Base-by-base conservation (phyloP, 2,797 vertebrate genomes). In the Acanthornis magna region DNA sequence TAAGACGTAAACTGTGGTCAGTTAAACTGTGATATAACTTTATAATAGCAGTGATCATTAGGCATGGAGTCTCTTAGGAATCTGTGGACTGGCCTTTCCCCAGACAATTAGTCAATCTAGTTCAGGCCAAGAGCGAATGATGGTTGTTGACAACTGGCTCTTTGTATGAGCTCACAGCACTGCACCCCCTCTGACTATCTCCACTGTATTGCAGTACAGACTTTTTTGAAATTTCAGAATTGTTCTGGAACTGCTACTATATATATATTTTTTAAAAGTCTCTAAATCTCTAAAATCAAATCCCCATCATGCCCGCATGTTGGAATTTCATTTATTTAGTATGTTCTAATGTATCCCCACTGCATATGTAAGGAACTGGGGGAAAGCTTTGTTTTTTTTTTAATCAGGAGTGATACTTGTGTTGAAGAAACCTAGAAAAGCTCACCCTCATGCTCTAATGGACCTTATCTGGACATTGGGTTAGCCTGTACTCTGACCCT, bases 11-110 rank as follows among this genome's bases (percentile, higher is more conserved):
- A 40, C 48, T 54, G 55, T 70, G 63, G 40, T 47, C 30, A 6
- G 54, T 23, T 42, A 23, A 13, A 42, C 40, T 0, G 0, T 0
- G 0, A 6, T 36, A 11, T 5, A 70, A 45, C 21, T 74, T 77
- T 6, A 3, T 29, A 20, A 7, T 70, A 48, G 40, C 42, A 26
- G 21, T 62, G 58, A 14, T 77, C 9, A 13, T 43, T 36, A 27
- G 45, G 22, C 32, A 5, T 9, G 27, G 18, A 53, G 23, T 27
- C 23, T 50, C 4, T 32, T 54, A 12, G 16, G 40, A 16, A 34
- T 38, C 47, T 48, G 42, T 32, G 16, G 25, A 42, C 38, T 79
- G 23, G 29, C 36, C 58, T 68, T 72, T 82, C 22, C 22, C 36
- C n/a, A 34, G 36, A 16, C 9, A 34, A 5, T 54, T 42, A 40